Percentiles rank a stretch among this genome's conserved stretches.
Evolutionary conservation across 2,888 invertebrate species (phyloP).

Genomic region (Autographa pulchrina): DNA sequence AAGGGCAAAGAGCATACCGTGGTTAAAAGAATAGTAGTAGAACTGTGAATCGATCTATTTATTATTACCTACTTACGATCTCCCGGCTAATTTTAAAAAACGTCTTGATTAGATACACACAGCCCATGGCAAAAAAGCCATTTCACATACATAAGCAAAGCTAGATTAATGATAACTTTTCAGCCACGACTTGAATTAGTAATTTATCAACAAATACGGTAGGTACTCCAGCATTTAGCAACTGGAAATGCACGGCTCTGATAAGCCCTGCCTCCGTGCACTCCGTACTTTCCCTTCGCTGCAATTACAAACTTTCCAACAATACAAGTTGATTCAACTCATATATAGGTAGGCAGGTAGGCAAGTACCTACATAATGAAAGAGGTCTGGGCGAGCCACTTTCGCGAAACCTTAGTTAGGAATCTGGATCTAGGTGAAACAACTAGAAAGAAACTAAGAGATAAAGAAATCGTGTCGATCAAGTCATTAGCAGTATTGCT

Average conservation of each 20-base stretch:
- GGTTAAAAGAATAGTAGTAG: no score
- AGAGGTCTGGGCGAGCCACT: constrained; percentile 61
- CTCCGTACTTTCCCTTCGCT: constrained; percentile 54
- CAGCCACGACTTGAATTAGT: not conserved
- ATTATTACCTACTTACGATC: no score
- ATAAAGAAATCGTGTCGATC: constrained; percentile 47
- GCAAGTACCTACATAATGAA: constrained; percentile 46
- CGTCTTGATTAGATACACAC: no score
- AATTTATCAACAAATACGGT: not conserved
- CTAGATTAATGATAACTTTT: no score
- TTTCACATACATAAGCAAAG: no score
- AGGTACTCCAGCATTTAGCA: not conserved
- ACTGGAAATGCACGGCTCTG: constrained; percentile 22
- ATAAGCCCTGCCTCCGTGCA: constrained; percentile 4
- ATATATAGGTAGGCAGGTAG: constrained; percentile 7
- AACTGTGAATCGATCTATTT: no score
- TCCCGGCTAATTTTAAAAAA: no score
- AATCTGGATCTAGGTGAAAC: constrained; percentile 61
- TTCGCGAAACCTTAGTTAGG: constrained; percentile 54
- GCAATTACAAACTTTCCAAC: constrained; percentile 57
- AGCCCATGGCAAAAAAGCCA: no score
- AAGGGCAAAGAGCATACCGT: no score
- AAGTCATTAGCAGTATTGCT: constrained; percentile 7
- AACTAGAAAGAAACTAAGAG: constrained; percentile 45
- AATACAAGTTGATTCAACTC: constrained; percentile 39